Base-by-base conservation (phyloP, 2,113 vertebrate species). In the Scatophagus argus region DNA sequence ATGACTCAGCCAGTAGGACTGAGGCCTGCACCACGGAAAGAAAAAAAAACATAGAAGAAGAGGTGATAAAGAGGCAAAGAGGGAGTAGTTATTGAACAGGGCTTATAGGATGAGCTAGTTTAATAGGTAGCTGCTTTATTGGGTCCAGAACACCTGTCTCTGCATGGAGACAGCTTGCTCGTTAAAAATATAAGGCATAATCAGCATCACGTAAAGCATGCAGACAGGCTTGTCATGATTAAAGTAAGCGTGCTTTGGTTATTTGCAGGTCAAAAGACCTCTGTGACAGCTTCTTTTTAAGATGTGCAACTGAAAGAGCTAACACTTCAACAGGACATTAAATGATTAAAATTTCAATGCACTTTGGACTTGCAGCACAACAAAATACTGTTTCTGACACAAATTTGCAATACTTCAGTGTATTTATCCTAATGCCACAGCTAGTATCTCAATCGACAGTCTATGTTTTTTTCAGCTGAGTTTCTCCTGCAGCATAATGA, bases 1-100 rank as follows among this genome's bases (percentile, higher is more conserved):
- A 72, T 96, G 95, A 51, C 90, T 96, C 56, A 99, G 94, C 98
- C 98, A 99, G 25, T 97, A 98, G 77, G 95, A 95, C 76, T 95
- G 96, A 70, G 96, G 94, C 90, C 98, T 99, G 90, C 83, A 3
- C 5, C 41, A n/a, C 44, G 23, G 46, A 23, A 1, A 8, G 51
- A 16, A 39, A 51, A 51, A 10, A 44, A 58, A 56, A n/a, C n/a
- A n/a, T 25, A 56, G 23, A 54, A 51, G 51, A 23, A 36, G 38
- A 11, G 67, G 31, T n/a, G 31, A 46, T 39, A 29, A 31, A 46
- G 8, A 46, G 32, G 25, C 25, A 73, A 14, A 56, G 21, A 59
- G 39, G 29, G 54, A 66, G 39, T 10, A 10, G 38, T 86, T 85
- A 78, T 60, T 85, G 56, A 62, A 66, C 51, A 32, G 31, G 36